Evolutionary conservation across 1,140 invertebrate genomes (phyloP), one percentile per base, ranked within the genome.

Genomic region (Calephelis virginiensis): DNA sequence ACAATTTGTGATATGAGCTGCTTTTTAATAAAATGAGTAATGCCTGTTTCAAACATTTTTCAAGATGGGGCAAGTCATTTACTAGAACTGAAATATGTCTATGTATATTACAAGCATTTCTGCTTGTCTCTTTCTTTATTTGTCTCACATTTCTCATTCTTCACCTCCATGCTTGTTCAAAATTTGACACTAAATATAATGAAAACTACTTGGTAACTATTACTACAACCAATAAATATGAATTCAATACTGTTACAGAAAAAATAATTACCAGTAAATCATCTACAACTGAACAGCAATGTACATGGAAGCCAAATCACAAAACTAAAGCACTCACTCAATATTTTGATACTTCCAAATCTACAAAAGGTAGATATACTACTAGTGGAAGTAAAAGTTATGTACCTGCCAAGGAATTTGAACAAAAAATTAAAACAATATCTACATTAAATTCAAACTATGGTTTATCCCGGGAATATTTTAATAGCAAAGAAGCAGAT

Each of bases 1-100:
- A 67, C 40, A 48, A 28, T 43, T 48, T 61, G 47, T 48, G 67
- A 63, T 37, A 75, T 72, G 75, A 71, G 11, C 67, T 6, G 53
- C 40, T 40, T 64, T 64, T 49, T 69, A 71, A 67, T 43, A 80
- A 68, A 75, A 84, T 85, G 82, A 76, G 78, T 72, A 73, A 78
- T 76, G 76, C 62, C 45, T 87, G 73, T 61, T 83, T 77, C 56
- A 81, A 76, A 65, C 78, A 84, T 67, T 77, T 87, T 28, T 78
- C 72, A 64, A 80, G 83, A 49, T 90, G 87, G 87, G 82, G 73
- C 67, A 77, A 71, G 49, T 81, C 87, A 6, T 90, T 90, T 45
- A 90, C 88, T 10, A 77, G 61, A 53, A 76, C 75, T 17, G 88
- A 90, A 62, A 65, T 60, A 3, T 56, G 74, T 12, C 69, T 90